Evolutionary conservation across 2,888 invertebrate genomes (phyloP).

Genomic region (Temnothorax ravouxi): DNA sequence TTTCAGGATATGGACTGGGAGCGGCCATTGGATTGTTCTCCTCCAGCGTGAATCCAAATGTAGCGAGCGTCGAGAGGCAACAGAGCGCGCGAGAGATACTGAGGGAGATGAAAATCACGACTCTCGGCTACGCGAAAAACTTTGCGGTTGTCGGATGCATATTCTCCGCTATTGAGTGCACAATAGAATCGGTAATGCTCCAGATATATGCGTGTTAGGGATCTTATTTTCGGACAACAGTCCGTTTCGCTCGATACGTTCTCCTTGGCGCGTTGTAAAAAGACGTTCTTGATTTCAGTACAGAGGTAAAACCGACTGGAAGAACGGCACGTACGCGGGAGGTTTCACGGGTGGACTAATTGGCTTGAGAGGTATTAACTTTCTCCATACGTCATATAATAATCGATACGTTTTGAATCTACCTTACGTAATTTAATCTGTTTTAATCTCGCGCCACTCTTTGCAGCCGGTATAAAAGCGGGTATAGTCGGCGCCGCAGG

Average conservation of each 20-base stretch:
- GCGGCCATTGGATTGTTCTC: conserved; percentile 98
- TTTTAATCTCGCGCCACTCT: conserved; percentile 18
- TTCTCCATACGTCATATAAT: not conserved
- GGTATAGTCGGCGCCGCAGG: conserved; percentile 98
- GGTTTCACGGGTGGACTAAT: conserved; percentile 97
- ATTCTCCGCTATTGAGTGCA: conserved; percentile 98
- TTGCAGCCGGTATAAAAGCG: conserved; percentile 96
- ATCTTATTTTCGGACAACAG: conserved; percentile 44
- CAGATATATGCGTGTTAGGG: conserved; percentile 45
- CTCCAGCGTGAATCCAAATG: conserved; percentile 97
- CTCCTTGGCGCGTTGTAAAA: conserved; percentile 15
- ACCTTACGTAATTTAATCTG: conserved; percentile 29
- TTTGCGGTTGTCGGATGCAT: conserved; percentile 98
- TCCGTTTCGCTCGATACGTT: not conserved
- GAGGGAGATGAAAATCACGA: conserved; percentile 96
- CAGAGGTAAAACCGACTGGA: conserved; percentile 98
- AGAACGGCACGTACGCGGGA: conserved; percentile 98
- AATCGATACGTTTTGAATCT: conserved; percentile 39
- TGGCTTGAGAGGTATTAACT: conserved; percentile 91
- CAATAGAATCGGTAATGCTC: conserved; percentile 93
- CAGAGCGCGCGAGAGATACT: conserved; percentile 95
- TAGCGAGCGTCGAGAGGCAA: conserved; percentile 91
- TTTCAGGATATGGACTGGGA: conserved; percentile 96
- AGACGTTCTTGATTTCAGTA: conserved; percentile 85
- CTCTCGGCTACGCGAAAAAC: conserved; percentile 98